These are phyloP conservation scores for Sebastes vulpes DNA, from an alignment of 2,797 vertebrate genomes.

Conservation along the genomic window DNA sequence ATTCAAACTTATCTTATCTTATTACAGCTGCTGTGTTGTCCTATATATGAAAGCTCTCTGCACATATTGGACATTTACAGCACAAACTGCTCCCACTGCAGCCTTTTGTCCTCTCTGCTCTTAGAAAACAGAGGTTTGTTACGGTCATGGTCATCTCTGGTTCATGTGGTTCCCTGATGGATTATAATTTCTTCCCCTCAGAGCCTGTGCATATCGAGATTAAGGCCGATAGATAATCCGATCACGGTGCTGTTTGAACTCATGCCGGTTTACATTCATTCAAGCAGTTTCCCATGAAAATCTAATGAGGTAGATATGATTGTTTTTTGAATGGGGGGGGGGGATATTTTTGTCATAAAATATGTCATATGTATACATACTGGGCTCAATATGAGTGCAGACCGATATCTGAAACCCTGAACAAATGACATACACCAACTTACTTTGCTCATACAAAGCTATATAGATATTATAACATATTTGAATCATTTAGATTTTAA, in stretches of 20 bases:
- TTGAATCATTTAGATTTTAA: not conserved
- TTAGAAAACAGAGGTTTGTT: not conserved
- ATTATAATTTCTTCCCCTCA: slow-evolving; percentile 68
- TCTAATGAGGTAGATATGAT: not conserved
- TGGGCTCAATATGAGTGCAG: not conserved
- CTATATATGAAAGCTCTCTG: not conserved
- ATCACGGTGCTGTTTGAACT: slow-evolving; percentile 56
- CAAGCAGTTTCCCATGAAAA: slow-evolving; percentile 38
- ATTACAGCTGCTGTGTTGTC: not conserved
- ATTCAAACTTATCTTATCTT: not conserved
- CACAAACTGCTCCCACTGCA: not conserved
- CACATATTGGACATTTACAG: not conserved
- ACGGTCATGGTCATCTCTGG: slow-evolving; percentile 12
- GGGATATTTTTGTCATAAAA: not conserved
- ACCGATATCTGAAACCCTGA: not conserved
- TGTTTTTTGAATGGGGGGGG: not conserved
- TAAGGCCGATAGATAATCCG: slow-evolving; percentile 85
- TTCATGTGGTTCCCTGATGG: slow-evolving; percentile 49
- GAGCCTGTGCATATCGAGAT: slow-evolving; percentile 75
- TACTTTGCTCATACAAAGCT: not conserved
- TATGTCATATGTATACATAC: not conserved
- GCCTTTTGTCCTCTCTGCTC: not conserved
- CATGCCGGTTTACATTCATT: slow-evolving; percentile 34
- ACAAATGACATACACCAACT: not conserved
- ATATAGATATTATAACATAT: not conserved